Evolutionary conservation across 2,113 vertebrate genomes (phyloP), one percentile per base, ranked within the genome.

Genomic region (Pterocles burchelli): DNA sequence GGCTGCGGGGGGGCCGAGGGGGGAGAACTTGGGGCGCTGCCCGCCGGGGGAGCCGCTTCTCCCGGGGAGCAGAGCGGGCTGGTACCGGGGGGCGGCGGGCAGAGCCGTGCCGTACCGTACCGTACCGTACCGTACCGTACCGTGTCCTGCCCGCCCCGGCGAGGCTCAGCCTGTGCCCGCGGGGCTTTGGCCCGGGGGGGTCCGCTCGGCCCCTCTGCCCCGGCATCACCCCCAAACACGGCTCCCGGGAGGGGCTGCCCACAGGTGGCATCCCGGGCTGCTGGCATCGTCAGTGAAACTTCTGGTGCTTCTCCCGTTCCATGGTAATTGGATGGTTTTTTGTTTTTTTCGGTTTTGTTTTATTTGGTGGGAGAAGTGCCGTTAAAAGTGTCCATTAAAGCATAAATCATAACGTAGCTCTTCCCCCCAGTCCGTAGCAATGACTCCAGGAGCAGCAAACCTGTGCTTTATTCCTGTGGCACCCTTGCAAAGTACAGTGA

Each of bases 361-460:
- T 41, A 41, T 41, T 41, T 16, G 17, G 5, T 0, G 9, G 19
- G 8, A 41, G 15, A 18, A 36, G 6, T 1, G 61, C 21, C 21
- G 1, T 43, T 4, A 1, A 6, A 4, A 18, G 54, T 18, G 91
- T 6, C 74, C 28, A 0, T 24, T 13, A 45, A 41, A 43, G 24
- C 41, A 2, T 0, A 28, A 65, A 63, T 13, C 19, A 2, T 8
- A 5, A 6, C 7, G 1, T 22, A 0, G 12, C n/a, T 11, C 21
- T 4, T 5, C 6, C 19, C 5, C 13, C n/a, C 17, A 1, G 0
- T 3, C 13, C 9, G 0, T 3, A 36, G 82, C 75, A 1, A 5
- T 2, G 74, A 17, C 62, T 52, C 36, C 45, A 0, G 63, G 13
- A 36, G 51, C 41, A 68, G 51, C 3, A 0, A 33, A 41, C 2